A percentile compares a stretch with the other conserved stretches of the same genome.
Conservation (phyloP, 2,113 vertebrate genomes). For the Cettia cetti region DNA sequence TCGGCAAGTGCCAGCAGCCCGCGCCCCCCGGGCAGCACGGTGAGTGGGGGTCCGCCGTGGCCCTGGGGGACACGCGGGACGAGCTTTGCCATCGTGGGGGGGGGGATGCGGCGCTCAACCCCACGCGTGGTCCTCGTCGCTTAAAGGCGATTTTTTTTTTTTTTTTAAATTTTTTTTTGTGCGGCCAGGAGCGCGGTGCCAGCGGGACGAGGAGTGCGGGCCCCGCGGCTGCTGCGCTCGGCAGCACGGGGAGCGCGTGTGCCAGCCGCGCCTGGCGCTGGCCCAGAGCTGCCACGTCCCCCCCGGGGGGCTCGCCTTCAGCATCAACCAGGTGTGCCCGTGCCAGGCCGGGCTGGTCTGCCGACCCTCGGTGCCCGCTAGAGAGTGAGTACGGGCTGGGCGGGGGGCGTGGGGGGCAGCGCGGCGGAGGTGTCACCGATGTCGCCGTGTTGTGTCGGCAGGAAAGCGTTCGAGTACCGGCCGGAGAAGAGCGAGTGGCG, state of each 20-base stretch:
- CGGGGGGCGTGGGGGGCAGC: not conserved
- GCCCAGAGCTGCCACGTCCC: constrained; percentile 80
- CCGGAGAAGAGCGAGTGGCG: constrained; percentile 42
- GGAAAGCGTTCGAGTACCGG: not conserved
- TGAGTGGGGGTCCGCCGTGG: not conserved
- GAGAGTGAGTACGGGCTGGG: constrained; percentile 72
- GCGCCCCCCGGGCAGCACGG: constrained; percentile 78
- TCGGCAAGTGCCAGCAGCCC: constrained; percentile 82
- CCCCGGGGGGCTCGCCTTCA: constrained; percentile 83
- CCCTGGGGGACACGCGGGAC: not conserved
- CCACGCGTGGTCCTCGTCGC: too few relatives aligned
- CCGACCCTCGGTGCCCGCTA: constrained; percentile 17
- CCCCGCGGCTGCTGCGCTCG: constrained; percentile 79
- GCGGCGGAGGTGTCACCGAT: not conserved
- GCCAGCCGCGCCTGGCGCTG: constrained; percentile 72
- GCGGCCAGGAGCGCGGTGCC: constrained; percentile 77
- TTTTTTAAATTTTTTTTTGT: too few relatives aligned
- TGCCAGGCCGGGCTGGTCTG: constrained; percentile 83
- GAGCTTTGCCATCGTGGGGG: too few relatives aligned
- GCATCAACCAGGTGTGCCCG: constrained; percentile 86
- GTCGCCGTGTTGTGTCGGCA: not conserved
- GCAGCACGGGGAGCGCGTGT: constrained; percentile 83
- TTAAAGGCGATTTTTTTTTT: too few relatives aligned
- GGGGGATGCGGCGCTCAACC: too few relatives aligned
- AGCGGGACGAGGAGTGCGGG: constrained; percentile 78